Evolutionary conservation across 1,140 invertebrate species (phyloP).

Genomic region (Diachasmimorpha longicaudata): DNA sequence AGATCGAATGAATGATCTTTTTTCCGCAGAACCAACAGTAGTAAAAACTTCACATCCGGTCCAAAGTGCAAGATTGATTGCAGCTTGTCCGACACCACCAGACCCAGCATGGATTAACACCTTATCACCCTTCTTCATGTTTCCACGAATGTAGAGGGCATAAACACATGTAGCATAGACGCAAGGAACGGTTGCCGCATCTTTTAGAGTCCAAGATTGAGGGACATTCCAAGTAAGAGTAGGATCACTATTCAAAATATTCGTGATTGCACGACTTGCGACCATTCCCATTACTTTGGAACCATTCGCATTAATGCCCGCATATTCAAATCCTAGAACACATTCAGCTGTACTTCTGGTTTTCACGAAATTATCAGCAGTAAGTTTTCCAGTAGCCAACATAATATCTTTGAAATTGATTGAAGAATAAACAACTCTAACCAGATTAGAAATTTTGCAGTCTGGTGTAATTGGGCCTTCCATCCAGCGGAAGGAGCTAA

Average conservation of each 20-base stretch:
- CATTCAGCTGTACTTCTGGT: constrained; percentile 69
- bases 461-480: constrained; percentile 65
- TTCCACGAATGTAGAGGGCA: constrained; percentile 69
- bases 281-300: constrained; percentile 76
- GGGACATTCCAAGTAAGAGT: constrained; percentile 81
- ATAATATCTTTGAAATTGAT: constrained; percentile 83
- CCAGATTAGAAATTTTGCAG: constrained; percentile 48
- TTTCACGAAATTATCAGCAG: constrained; percentile 66
- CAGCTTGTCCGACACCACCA: constrained; percentile 82
- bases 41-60: constrained; percentile 73
- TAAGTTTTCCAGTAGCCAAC: constrained; percentile 76
- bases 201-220: constrained; percentile 80
- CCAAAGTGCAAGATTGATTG: constrained; percentile 73
- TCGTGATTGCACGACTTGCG: constrained; percentile 65
- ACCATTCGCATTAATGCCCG: constrained; percentile 65
- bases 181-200: constrained; percentile 87
- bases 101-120: constrained; percentile 77
- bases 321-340: constrained; percentile 77
- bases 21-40: constrained; percentile 75
- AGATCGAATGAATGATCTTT: constrained; percentile 71
- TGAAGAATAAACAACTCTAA: constrained; percentile 69
- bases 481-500: constrained; percentile 86
- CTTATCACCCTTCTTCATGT: constrained; percentile 68
- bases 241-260: constrained; percentile 66
- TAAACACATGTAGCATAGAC: constrained; percentile 87